Percentiles rank a stretch among this genome's conserved stretches.
Conservation (phyloP, 2,113 vertebrate genomes). For the Isurus oxyrinchus region DNA sequence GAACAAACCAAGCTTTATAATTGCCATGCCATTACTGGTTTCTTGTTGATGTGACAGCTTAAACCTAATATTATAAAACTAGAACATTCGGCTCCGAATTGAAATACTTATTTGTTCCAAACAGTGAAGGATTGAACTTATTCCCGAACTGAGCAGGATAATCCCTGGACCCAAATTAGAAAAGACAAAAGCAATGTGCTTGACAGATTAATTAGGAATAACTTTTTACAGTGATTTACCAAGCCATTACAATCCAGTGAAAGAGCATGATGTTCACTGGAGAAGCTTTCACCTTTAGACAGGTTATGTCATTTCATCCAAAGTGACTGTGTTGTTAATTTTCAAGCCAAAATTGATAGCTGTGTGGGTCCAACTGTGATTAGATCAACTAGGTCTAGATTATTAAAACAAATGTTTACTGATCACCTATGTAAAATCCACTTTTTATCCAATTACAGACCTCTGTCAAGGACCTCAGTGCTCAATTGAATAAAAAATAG, state of each 20-base stretch:
- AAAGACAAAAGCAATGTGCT: not conserved
- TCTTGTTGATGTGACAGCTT: not conserved
- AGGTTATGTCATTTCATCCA: not conserved
- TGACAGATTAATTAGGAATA: conserved; percentile 7
- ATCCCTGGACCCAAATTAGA: not conserved
- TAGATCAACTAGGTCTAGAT: not conserved
- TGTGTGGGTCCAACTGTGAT: not conserved
- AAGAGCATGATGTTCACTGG: not conserved
- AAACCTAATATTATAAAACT: not conserved
- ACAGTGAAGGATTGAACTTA: not conserved
- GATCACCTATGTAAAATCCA: not conserved
- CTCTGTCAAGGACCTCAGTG: too few relatives aligned
- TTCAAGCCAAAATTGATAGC: not conserved
- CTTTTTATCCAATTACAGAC: too few relatives aligned
- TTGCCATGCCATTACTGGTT: not conserved
- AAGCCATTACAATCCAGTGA: not conserved
- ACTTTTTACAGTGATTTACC: not conserved
- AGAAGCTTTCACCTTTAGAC: not conserved
- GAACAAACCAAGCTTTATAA: not conserved
- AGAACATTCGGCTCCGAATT: not conserved
- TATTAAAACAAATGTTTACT: not conserved
- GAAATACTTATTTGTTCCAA: not conserved
- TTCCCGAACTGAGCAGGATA: not conserved
- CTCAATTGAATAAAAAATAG: not conserved
- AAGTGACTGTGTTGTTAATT: not conserved